phyloP scores from a whole-genome alignment of 2,113 vertebrate species.

The Tor tambroides region DNA sequence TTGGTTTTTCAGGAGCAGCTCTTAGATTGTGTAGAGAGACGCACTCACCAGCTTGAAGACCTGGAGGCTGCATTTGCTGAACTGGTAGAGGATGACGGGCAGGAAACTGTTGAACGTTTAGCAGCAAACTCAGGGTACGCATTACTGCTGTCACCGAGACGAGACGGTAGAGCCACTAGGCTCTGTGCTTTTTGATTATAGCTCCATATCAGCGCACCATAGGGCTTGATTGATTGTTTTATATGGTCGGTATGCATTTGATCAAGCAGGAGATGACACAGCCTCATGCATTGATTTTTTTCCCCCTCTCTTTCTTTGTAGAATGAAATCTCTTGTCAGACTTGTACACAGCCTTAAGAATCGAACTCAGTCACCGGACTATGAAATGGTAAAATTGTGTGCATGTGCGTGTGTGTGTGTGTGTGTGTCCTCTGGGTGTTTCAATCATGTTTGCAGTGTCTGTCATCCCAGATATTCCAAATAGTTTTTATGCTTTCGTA shows the following conservation, averaged over 20 bases:
- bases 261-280: constrained; percentile 10
- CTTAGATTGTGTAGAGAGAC: constrained; percentile 85
- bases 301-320: constrained; percentile 66
- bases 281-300: not conserved
- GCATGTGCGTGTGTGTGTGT: not conserved
- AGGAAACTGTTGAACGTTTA: constrained; percentile 84
- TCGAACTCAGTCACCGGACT: constrained; percentile 84
- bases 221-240: not conserved
- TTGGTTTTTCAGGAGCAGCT: constrained; percentile 73
- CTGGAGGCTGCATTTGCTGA: constrained; percentile 92
- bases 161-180: not conserved
- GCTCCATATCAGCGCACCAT: not conserved
- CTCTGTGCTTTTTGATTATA: not conserved
- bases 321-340: constrained; percentile 81
- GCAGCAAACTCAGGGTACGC: constrained; percentile 80
- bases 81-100: constrained; percentile 86
- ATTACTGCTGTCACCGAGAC: not conserved
- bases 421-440: not conserved
- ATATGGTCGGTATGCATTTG: not conserved
- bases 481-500: not conserved
- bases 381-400: constrained; percentile 84
- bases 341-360: constrained; percentile 88
- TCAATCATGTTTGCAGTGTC: not conserved
- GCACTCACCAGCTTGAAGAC: constrained; percentile 89
- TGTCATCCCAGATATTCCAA: not conserved